A percentile compares a stretch with the other conserved stretches of the same genome.
These are phyloP conservation scores for Anthonomus grandis DNA, from an alignment of 1,140 invertebrate species.

Conservation along the genomic window DNA sequence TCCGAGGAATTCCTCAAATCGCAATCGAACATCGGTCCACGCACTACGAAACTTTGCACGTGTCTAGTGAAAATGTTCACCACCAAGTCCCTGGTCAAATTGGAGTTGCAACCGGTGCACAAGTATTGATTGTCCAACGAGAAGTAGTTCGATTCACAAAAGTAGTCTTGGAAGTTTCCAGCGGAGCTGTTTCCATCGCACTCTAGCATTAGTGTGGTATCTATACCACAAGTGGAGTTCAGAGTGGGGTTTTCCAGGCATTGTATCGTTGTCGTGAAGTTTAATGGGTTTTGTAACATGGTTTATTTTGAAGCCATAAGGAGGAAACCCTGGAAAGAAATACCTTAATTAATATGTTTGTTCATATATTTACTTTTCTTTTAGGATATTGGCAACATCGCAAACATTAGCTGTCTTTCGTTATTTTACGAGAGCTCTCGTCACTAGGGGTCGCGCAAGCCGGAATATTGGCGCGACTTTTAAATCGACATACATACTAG, in stretches of 20 bases:
- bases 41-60: conserved; percentile 30
- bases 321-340: not conserved
- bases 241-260: conserved; percentile 22
- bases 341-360: no score
- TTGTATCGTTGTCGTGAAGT: not conserved
- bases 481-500: no score
- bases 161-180: conserved; percentile 20
- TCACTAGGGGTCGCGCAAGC: no score
- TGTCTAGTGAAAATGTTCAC: conserved; percentile 19
- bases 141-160: conserved; percentile 27
- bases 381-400: no score
- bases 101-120: conserved; percentile 23
- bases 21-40: conserved; percentile 21
- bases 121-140: conserved; percentile 12
- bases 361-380: no score
- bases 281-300: conserved; percentile 5
- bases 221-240: conserved; percentile 18
- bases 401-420: no score
- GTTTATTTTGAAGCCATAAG: conserved; percentile 15
- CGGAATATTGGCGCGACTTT: no score
- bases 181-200: conserved; percentile 14
- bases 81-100: conserved; percentile 15
- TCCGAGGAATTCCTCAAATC: conserved; percentile 29
- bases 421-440: no score
- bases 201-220: conserved; percentile 12